These are phyloP conservation scores for Misgurnus anguillicaudatus DNA, from an alignment of 2,113 vertebrate genomes.

Conservation along the genomic window DNA sequence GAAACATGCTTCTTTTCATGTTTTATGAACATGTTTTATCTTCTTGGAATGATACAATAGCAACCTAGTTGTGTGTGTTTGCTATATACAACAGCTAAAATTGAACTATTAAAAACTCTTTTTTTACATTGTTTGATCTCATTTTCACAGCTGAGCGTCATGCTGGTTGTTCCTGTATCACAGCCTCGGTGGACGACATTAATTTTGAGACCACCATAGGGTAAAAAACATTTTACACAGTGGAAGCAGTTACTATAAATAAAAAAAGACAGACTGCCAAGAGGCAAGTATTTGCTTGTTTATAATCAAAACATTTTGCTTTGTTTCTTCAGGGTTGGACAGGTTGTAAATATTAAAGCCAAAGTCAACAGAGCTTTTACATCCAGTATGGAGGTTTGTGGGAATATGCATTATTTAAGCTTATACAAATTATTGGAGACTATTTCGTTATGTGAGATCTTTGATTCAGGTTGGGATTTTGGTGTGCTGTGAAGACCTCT, in stretches of 20 bases:
- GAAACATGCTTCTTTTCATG: conserved; percentile 68
- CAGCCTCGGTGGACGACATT: conserved; percentile 94
- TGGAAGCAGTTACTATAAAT: background rate
- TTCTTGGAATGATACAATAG: background rate
- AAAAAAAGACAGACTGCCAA: background rate
- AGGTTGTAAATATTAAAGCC: conserved; percentile 93
- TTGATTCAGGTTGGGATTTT: conserved; percentile 88
- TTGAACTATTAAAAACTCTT: too few relatives aligned
- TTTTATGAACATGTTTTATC: conserved; percentile 1
- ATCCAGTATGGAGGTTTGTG: conserved; percentile 95
- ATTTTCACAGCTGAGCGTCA: conserved; percentile 85
- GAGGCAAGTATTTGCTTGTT: conserved; percentile 41
- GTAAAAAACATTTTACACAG: conserved; percentile 67
- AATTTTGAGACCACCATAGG: conserved; percentile 94
- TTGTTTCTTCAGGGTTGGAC: conserved; percentile 81
- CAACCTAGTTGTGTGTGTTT: too few relatives aligned
- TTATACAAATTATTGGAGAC: background rate
- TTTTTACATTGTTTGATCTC: background rate
- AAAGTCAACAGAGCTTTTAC: conserved; percentile 98
- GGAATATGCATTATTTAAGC: background rate
- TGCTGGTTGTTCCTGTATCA: conserved; percentile 89
- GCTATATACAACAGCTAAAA: too few relatives aligned
- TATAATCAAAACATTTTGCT: conserved; percentile 37
- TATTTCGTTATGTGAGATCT: background rate
- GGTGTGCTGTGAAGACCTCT: conserved; percentile 90